Base-by-base conservation (phyloP, 2,888 invertebrate species). In the Patella depressa region DNA sequence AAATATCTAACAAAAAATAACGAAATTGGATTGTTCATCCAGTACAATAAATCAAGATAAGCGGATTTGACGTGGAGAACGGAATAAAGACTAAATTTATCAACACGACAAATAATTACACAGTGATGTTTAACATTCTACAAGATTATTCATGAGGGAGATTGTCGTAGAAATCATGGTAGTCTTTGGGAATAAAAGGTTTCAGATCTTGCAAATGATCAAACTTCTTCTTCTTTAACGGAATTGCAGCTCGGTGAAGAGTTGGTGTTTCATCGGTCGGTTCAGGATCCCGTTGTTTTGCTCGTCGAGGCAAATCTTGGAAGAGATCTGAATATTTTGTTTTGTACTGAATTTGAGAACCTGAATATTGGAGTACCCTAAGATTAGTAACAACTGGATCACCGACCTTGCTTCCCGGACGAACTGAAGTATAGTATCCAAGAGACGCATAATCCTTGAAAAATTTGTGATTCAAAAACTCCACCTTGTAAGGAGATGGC, bases 151-250 rank as follows among this genome's bases (percentile, higher is more conserved):
- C 59, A 19, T 65, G 59, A 19, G 59, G 19, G 59, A 65, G 59
- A 65, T 65, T 17, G 53, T 72, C 53, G 14, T 53, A 72, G 53
- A 72, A 72, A 11, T 54, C 19, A 54, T 72, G 72, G 54, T 72
- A 17, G 15, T 72, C 72, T 19, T 53, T 54, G 53, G 72, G 72
- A 14, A 72, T 72, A 4, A 72, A 45, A 15, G 53, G 53, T 54
- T 72, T 72, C 19, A 72, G 53, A 12, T 72, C 53, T 54, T 72
- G 72, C 72, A 72, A 54, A 54, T 72, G 72, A 53, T 72, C 72
- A 53, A 19, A 72, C 53, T 72, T 72, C 34, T 53, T 72, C 29
- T 53, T 72, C n/a, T 72, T 72, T 45, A 72, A 53, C 17, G 72
- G 72, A 65, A 65, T 65, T 19, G n/a, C 59, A 65, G 59, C n/a